Conservation (phyloP, 2,888 invertebrate genomes). For the Metellina segmentata region DNA sequence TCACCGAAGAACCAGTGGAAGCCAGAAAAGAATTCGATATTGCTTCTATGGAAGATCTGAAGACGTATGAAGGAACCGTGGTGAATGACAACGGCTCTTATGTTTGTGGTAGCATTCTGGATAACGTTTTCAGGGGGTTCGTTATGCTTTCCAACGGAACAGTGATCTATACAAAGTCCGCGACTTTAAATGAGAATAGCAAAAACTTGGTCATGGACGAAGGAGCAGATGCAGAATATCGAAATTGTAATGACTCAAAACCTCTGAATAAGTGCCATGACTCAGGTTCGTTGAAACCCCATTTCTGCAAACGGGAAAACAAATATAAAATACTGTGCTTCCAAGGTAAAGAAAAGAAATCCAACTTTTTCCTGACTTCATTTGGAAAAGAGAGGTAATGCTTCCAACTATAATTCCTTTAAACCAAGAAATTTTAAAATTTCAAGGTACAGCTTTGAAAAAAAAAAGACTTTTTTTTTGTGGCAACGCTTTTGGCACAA, state of each 20-base stretch:
- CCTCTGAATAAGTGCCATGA: background rate
- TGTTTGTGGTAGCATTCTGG: background rate
- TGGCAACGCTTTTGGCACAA: too few relatives aligned
- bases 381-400: too few relatives aligned
- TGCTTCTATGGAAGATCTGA: background rate
- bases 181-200: background rate
- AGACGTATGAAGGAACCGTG: conserved; percentile 28
- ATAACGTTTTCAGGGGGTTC: conserved; percentile 3
- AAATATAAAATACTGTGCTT: background rate
- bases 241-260: background rate
- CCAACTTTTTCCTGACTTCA: background rate
- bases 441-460: too few relatives aligned
- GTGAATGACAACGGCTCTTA: background rate
- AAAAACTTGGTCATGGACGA: background rate
- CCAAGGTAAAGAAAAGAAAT: background rate
- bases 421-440: too few relatives aligned
- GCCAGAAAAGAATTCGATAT: background rate
- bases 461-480: too few relatives aligned
- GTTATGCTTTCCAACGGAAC: conserved; percentile 9
- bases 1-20: background rate
- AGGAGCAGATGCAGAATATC: background rate
- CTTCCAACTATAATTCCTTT: too few relatives aligned
- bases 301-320: background rate
- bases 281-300: background rate
- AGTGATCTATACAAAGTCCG: background rate